Evolutionary conservation across 2,888 invertebrate species (phyloP), one percentile per base, ranked within the genome.

Genomic region (Phengaris alcon): DNA sequence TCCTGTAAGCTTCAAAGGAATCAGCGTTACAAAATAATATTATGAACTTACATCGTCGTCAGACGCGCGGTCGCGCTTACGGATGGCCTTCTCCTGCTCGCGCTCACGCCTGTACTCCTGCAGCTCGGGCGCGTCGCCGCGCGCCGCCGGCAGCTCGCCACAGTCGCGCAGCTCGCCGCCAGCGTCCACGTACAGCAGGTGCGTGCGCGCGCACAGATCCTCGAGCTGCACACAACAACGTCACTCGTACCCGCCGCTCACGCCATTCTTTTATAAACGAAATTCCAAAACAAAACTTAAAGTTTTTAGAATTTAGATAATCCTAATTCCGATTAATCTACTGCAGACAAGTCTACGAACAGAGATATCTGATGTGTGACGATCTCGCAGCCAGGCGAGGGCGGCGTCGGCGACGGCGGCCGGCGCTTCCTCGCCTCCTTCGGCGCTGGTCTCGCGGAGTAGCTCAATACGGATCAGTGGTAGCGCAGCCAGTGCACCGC

Each of bases 161-260:
- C 97, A 97, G 91, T 97, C 97, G 82, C 96, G 96, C 80, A 97
- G 93, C 57, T 95, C 95, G 85, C 97, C 97, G 85, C 95, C 96
- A 77, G 95, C 92, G 80, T 96, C 96, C 83, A 97, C 94, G 88
- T 96, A 97, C 83, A 97, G 90, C 89, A 97, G 94, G 86, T 96
- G 96, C 35, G 95, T 95, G 92, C 96, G 96, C 83, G 96, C 95
- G 75, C 92, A 91, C 77, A 95, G 84, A 80, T 93, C 89, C 76
- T 84, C 87, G 78, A 90, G 78, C 85, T 87, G 79, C 15, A 74
- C 74, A 46, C 54, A 15, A 7, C 73, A 55, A 44, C 52, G 10
- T 59, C 12, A 51, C 69, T n/a, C 22, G 69, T 35, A 69, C 12
- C 12, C 10, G 15, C 55, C 5, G 46, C 51, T 52, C 13, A 57